Percentiles rank a stretch among this genome's conserved stretches.
Evolutionary conservation across 2,797 vertebrate species (phyloP).

Genomic region (Gallirallus australis): DNA sequence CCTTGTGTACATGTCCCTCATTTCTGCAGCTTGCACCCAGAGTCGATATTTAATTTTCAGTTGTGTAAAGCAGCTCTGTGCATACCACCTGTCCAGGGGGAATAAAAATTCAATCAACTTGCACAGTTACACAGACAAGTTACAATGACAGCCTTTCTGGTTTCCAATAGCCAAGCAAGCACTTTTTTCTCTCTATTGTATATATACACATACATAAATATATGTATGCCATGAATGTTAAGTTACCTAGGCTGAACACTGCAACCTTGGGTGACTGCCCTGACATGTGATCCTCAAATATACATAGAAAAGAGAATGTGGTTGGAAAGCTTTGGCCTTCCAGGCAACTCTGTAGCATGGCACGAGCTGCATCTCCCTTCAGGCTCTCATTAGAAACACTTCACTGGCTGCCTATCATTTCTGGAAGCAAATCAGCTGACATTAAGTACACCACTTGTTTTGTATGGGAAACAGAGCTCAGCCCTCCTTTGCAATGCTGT

Average conservation of each 20-base stretch:
- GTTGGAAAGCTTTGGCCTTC: background rate
- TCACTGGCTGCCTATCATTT: background rate
- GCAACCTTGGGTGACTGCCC: background rate
- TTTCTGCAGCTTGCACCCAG: background rate
- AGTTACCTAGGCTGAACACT: background rate
- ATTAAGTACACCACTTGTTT: background rate
- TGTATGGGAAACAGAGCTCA: background rate
- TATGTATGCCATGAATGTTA: background rate
- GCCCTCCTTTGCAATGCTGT: background rate
- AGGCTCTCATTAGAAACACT: background rate
- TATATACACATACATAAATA: background rate
- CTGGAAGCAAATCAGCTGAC: background rate
- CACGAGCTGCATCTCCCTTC: background rate
- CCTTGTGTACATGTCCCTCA: background rate
- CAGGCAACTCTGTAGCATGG: background rate
- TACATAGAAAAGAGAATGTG: background rate
- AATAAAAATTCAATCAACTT: background rate
- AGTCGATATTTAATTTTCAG: background rate
- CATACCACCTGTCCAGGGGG: background rate
- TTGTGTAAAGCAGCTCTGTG: background rate
- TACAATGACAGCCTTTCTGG: background rate
- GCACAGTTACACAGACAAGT: background rate
- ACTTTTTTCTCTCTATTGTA: background rate
- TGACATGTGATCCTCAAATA: background rate
- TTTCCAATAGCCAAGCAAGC: background rate